Evolutionary conservation across 2,113 vertebrate genomes (phyloP).

Genomic region (Tursiops truncatus): DNA sequence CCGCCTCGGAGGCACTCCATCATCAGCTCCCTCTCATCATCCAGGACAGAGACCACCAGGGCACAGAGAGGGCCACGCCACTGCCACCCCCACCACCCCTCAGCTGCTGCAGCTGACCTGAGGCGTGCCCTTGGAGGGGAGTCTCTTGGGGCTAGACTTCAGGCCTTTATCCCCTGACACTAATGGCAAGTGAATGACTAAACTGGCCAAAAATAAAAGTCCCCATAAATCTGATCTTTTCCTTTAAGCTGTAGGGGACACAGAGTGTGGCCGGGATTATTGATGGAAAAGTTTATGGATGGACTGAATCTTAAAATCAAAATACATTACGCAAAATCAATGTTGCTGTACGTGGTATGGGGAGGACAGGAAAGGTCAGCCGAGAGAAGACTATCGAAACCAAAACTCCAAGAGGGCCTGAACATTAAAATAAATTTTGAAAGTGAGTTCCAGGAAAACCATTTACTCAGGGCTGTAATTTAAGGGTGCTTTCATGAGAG

Average conservation of each 20-base stretch:
- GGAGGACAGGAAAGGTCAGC: conserved; percentile 39
- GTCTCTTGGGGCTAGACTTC: neutral
- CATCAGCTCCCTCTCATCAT: neutral
- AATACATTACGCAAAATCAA: conserved; percentile 56
- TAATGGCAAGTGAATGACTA: neutral
- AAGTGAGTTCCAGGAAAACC: neutral
- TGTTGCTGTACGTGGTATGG: neutral
- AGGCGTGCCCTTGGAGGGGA: neutral
- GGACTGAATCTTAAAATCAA: conserved; percentile 52
- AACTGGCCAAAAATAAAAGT: conserved; percentile 43
- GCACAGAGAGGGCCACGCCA: neutral
- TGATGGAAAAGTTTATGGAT: conserved; percentile 68
- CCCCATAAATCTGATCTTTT: conserved; percentile 51
- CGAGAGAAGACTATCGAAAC: neutral
- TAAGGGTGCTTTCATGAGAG: neutral
- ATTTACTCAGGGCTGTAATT: neutral
- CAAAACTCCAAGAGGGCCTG: neutral
- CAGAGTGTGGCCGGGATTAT: conserved; percentile 17
- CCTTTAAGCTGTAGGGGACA: conserved; percentile 1
- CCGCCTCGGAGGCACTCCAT: too few species aligned
- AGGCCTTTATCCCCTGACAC: neutral
- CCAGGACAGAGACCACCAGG: neutral
- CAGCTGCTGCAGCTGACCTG: neutral
- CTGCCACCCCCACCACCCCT: neutral
- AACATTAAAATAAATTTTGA: neutral